A percentile compares a stretch with the other conserved stretches of the same genome.
These are phyloP conservation scores for Pao palembangensis DNA, from an alignment of 2,113 vertebrate genomes.

Conservation along the genomic window DNA sequence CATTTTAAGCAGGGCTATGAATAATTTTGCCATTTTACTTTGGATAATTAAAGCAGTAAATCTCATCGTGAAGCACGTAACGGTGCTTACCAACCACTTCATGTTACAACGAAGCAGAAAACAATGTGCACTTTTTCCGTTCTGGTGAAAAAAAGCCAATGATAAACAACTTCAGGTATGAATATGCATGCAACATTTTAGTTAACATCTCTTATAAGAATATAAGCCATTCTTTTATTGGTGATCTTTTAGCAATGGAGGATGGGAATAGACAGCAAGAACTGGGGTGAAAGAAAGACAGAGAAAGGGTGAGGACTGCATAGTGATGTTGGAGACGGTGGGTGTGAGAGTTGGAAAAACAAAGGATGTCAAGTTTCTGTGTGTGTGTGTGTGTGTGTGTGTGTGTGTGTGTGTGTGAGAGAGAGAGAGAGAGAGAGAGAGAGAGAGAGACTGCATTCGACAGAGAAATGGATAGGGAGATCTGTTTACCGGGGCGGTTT, in stretches of 20 bases:
- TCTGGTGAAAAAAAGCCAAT: too few relatives aligned
- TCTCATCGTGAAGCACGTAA: slow-evolving; percentile 66
- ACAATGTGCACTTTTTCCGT: too few relatives aligned
- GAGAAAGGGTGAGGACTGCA: slow-evolving; percentile 49
- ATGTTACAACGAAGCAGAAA: too few relatives aligned
- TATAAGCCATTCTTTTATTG: slow-evolving; percentile 74
- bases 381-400: slow-evolving; percentile 26
- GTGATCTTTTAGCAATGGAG: slow-evolving; percentile 59
- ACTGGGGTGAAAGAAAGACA: slow-evolving; percentile 35
- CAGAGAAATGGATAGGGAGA: slow-evolving; percentile 57
- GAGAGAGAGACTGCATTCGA: slow-evolving; percentile 14
- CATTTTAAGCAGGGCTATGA: slow-evolving; percentile 75
- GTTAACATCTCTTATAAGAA: slow-evolving; percentile 72
- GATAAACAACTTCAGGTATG: slow-evolving; percentile 69
- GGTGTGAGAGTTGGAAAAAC: slow-evolving; percentile 59
- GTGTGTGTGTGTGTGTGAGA: background rate
- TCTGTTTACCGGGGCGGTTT: slow-evolving; percentile 62
- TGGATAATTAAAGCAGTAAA: slow-evolving; percentile 78
- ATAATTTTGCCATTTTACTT: slow-evolving; percentile 76
- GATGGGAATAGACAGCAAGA: slow-evolving; percentile 35
- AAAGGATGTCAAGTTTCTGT: slow-evolving; percentile 57
- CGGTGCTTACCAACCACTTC: slow-evolving; percentile 60
- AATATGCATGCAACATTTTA: slow-evolving; percentile 68
- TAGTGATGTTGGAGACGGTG: slow-evolving; percentile 45
- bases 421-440: too few relatives aligned